Base-by-base conservation (phyloP, 64 coral and sea anemone species). In the Actinia equina region DNA sequence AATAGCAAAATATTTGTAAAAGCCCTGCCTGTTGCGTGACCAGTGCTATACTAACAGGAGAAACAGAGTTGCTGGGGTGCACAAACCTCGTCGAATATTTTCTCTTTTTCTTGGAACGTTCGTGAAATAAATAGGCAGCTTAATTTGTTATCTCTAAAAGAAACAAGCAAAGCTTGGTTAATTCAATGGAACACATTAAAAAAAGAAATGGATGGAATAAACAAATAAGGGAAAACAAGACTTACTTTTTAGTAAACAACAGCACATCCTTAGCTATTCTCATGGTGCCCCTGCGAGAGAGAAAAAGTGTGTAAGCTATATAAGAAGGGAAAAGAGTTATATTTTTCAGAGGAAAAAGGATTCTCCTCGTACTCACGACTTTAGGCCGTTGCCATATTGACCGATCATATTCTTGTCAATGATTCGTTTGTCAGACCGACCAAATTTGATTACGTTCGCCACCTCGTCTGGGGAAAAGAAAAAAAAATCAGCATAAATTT, bases 171-270 rank as follows among this genome's bases (percentile, higher is more conserved):
- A 41, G 3, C 5, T 76, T 55, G 42, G 44, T 55, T 64, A 5
- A 49, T n/a, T 4, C 7, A 25, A 25, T 64, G 7, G n/a, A 77
- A 74, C 25, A 74, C 14, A 14, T 16, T 1, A 9, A 27, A 74
- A 30, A 43, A 74, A 74, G 0, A 14, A 74, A 74, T 15, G 7
- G 6, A 74, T 74, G 22, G 70, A 25, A 1, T 0, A 0, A 0
- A 7, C 1, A 22, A 57, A 57, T 0, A 49, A 49, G 7, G 0
- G 55, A 6, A 57, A 57, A 57, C 11, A 7, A 57, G 55, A 91
- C 96, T 95, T 79, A 98, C 96, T 98, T 98, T 82, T 98, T 98
- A 20, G 96, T 95, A 44, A 98, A 98, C 57, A 98, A 62, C 25
- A 98, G 86, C 96, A 98, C 93, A 81, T 98, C 96, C 84, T 98